Evolutionary conservation across 2,888 invertebrate species (phyloP), one percentile per base, ranked within the genome.

Genomic region (Panzeria rudis): DNA sequence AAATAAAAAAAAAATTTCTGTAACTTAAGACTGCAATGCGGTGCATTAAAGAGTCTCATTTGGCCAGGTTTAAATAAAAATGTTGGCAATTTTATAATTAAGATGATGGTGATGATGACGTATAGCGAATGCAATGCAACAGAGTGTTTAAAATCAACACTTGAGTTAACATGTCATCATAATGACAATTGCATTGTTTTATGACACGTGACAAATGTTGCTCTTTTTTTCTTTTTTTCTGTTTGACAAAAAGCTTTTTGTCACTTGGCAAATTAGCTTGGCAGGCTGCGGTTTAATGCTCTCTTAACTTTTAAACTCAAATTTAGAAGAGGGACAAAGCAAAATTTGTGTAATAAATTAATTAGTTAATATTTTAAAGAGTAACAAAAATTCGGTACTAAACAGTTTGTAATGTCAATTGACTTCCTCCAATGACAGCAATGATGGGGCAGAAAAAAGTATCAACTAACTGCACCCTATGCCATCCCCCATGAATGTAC

Each of bases 201-300:
- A 84, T 86, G 87, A 84, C 86, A 86, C 85, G 86, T 87, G 87
- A 85, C 87, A 87, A 86, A 83, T 81, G 50, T 59, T 38, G 68
- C 20, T 47, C n/a, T 17, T 41, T 11, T 13, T 38, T 50, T 15
- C 38, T 13, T 72, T 13, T 7, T n/a, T 62, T 23, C 4, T 44
- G 29, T 13, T 59, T 44, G 7, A 47, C 8, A 29, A 47, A 61
- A 25, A n/a, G 9, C 20, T 17, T 35, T 38, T 3, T 47, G 61
- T 25, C 50, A 35, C 35, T 61, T 61, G 61, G 23, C 3, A 44
- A 47, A 66, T 56, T 76, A 66, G 56, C 75, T 56, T 32, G 15
- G 35, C 35, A 35, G 15, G 50, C 13, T 32, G n/a, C 7, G 44
- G 29, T n/a, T 32, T 17, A 15, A 59, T 20, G n/a, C 25, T 72